These are phyloP conservation scores for Troglohyphantes excavatus DNA, from an alignment of 2,888 invertebrate genomes.

Conservation along the genomic window DNA sequence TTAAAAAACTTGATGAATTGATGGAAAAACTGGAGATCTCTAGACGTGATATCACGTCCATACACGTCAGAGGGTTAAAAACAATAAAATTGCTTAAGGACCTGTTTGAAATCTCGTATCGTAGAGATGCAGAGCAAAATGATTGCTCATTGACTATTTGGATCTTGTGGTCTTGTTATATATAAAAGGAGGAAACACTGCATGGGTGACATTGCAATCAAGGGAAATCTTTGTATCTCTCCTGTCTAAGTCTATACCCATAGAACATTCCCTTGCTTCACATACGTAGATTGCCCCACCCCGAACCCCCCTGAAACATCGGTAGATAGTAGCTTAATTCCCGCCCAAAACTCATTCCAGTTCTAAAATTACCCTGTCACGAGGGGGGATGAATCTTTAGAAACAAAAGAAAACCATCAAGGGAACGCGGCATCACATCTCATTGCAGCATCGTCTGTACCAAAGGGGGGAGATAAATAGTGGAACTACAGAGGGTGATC, in stretches of 20 bases:
- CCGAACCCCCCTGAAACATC: neutral
- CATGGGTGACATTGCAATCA: neutral
- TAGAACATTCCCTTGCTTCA: neutral
- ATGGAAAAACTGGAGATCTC: too few relatives aligned
- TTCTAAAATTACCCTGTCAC: conserved; percentile 17
- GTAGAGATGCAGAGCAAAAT: too few relatives aligned
- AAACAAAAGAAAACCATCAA: conserved; percentile 59
- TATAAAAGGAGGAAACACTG: neutral
- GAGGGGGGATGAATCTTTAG: neutral
- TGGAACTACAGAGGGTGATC: conserved; percentile 52
- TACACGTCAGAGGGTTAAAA: too few relatives aligned
- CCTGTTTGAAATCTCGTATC: too few relatives aligned
- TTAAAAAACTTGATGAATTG: too few relatives aligned
- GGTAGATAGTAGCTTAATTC: conserved; percentile 22
- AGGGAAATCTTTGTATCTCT: neutral
- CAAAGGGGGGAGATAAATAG: conserved; percentile 38
- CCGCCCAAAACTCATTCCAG: conserved; percentile 35
- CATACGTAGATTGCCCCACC: neutral
- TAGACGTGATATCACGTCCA: too few relatives aligned
- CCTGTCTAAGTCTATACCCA: neutral
- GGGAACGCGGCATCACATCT: conserved; percentile 19
- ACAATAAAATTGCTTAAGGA: too few relatives aligned
- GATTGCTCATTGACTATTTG: too few relatives aligned
- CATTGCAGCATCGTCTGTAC: conserved; percentile 16
- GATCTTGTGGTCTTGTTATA: too few relatives aligned